Conservation (phyloP, 2,797 vertebrate species). For the Pygocentrus nattereri region DNA sequence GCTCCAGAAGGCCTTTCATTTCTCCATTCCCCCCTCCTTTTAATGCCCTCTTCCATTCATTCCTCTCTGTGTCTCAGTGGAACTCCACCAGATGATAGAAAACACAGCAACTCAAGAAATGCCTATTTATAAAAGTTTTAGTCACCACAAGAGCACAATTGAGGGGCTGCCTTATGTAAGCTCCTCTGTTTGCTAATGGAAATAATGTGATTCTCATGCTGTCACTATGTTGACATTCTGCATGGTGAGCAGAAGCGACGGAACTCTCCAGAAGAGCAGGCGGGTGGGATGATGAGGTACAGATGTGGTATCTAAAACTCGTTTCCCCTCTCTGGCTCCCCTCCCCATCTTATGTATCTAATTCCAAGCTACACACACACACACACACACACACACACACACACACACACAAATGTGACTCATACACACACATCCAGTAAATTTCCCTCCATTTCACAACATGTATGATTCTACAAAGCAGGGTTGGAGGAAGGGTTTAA, state of each 20-base stretch:
- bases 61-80: not conserved
- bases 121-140: slow-evolving; percentile 23
- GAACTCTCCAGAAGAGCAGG: slow-evolving; percentile 43
- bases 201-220: slow-evolving; percentile 33
- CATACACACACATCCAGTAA: slow-evolving; percentile 45
- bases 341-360: slow-evolving; percentile 37
- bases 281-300: slow-evolving; percentile 52
- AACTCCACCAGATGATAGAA: slow-evolving; percentile 1
- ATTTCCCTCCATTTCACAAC: slow-evolving; percentile 34
- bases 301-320: slow-evolving; percentile 57
- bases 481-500: not conserved
- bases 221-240: slow-evolving; percentile 21
- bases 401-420: slow-evolving; percentile 6
- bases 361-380: slow-evolving; percentile 36
- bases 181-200: slow-evolving; percentile 19
- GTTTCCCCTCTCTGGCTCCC: slow-evolving; percentile 35
- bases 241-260: slow-evolving; percentile 35
- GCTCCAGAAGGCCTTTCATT: not conserved
- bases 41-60: not conserved
- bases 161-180: slow-evolving; percentile 28
- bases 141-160: slow-evolving; percentile 10
- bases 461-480: not conserved
- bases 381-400: slow-evolving; percentile 34
- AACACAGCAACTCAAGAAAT: slow-evolving; percentile 14
- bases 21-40: not conserved